These are phyloP conservation scores for Cervus canadensis DNA, from an alignment of 2,113 vertebrate species.

Conservation along the genomic window DNA sequence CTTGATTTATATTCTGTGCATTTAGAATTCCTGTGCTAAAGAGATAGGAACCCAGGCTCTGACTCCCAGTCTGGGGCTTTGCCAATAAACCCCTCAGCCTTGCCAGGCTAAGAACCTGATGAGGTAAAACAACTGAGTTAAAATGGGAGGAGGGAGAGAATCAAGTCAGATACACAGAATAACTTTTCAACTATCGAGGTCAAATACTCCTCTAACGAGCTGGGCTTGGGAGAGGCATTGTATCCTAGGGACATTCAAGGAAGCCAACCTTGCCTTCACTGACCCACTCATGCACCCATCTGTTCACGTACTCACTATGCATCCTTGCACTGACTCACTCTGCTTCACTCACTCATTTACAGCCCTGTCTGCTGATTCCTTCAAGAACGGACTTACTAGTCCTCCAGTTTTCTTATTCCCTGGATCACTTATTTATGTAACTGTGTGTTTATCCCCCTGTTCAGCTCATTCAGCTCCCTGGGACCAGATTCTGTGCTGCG, in stretches of 20 bases:
- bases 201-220: not conserved
- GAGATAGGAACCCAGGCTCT: not conserved
- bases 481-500: not conserved
- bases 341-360: not conserved
- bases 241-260: not conserved
- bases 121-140: not conserved
- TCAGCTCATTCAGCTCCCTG: not conserved
- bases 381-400: rapidly evolving
- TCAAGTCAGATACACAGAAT: not conserved
- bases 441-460: not conserved
- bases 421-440: no score
- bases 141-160: not conserved
- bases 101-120: not conserved
- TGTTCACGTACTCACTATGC: rapidly evolving
- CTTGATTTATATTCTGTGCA: not conserved
- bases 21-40: not conserved
- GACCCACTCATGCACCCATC: not conserved
- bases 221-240: not conserved
- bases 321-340: rapidly evolving
- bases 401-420: not conserved
- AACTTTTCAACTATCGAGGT: not conserved
- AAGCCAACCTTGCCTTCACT: not conserved
- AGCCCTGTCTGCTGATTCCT: not conserved
- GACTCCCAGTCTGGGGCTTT: not conserved
- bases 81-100: not conserved